phyloP scores from a whole-genome alignment of 2,888 invertebrate species.

The Harpalus rufipes region DNA sequence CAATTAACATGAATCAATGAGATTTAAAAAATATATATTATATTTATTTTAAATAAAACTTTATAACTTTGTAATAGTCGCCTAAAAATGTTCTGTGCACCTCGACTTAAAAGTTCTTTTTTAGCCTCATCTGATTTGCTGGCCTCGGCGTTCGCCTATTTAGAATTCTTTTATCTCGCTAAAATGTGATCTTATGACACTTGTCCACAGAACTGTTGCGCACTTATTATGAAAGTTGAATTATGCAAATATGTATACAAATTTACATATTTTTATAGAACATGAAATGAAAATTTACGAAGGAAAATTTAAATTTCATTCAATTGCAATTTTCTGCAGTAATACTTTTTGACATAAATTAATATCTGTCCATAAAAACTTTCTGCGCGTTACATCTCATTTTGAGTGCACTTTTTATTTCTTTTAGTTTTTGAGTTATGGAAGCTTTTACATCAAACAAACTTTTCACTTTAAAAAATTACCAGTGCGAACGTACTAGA shows the following conservation, averaged over 20 bases:
- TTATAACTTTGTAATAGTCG: too few relatives aligned
- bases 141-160: too few relatives aligned
- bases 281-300: not conserved
- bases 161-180: too few relatives aligned
- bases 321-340: not conserved
- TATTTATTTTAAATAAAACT: too few relatives aligned
- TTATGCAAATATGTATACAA: not conserved
- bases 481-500: not conserved
- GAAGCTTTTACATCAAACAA: constrained; percentile 6
- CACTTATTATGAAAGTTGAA: constrained; percentile 1
- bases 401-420: constrained; percentile 6
- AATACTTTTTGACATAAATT: not conserved
- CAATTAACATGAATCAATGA: too few relatives aligned
- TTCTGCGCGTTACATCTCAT: not conserved
- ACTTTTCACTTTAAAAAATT: constrained; percentile 7
- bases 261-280: constrained; percentile 3
- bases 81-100: too few relatives aligned
- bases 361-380: not conserved
- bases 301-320: constrained; percentile 4
- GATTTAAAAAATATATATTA: too few relatives aligned
- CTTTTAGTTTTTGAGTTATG: constrained; percentile 1
- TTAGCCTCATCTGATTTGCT: too few relatives aligned
- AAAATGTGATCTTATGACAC: not conserved
- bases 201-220: not conserved
- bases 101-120: too few relatives aligned